phyloP scores from a whole-genome alignment of 64 coral and sea anemone species.

The Montipora foliosa region DNA sequence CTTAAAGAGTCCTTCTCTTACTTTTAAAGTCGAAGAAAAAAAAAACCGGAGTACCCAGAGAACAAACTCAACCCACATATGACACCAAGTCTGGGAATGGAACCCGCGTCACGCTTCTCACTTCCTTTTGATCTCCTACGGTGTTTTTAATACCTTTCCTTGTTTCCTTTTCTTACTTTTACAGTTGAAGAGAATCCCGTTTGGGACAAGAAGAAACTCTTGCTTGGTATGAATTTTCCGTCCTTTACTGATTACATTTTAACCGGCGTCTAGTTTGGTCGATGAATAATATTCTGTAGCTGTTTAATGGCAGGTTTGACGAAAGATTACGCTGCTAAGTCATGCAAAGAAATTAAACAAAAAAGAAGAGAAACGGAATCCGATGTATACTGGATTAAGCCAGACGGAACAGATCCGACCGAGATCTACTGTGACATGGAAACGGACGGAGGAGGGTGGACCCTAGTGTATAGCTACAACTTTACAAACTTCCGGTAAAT shows the following conservation, averaged over 20 bases:
- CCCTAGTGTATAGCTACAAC: slow-evolving; percentile 59
- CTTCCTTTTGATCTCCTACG: not conserved
- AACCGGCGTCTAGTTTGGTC: not conserved
- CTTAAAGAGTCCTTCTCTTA: too few species aligned
- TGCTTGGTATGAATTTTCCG: not conserved
- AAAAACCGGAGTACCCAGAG: too few species aligned
- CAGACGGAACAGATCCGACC: not conserved
- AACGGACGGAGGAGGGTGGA: slow-evolving; percentile 63
- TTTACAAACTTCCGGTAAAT: slow-evolving; percentile 59
- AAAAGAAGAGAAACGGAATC: not conserved
- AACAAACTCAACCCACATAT: too few species aligned
- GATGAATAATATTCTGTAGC: not conserved
- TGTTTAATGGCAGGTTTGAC: slow-evolving; percentile 7
- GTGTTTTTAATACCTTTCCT: not conserved
- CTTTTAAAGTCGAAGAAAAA: too few species aligned
- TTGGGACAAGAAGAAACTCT: slow-evolving; percentile 4
- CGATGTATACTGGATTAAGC: slow-evolving; percentile 57
- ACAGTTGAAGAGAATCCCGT: not conserved
- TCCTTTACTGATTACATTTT: not conserved
- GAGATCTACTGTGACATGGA: slow-evolving; percentile 56
- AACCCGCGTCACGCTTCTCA: too few species aligned
- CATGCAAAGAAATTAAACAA: slow-evolving; percentile 47
- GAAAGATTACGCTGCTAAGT: slow-evolving; percentile 1
- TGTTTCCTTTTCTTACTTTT: not conserved
- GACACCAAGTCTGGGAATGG: too few species aligned